Base-by-base conservation (phyloP, 2,888 invertebrate genomes). In the Sinhomidia bicolor region DNA sequence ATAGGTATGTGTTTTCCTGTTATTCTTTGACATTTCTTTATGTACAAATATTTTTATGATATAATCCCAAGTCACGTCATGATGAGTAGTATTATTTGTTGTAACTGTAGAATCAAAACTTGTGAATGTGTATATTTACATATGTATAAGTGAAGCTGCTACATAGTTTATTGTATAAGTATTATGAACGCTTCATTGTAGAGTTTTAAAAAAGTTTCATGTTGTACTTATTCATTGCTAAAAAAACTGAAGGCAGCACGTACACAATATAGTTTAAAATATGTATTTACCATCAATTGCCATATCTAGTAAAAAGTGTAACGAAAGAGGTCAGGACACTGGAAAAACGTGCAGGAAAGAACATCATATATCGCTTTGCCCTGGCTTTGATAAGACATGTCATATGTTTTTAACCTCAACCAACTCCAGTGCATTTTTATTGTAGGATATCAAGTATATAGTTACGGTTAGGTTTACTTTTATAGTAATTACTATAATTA, bases 31-130 rank as follows among this genome's bases (percentile, higher is more conserved):
- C 23, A 26, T 36, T 80, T 80, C 36, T 60, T 62, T 80, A 60
- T 62, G 80, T 80, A 80, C 80, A 80, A 80, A 80, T 26, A 62
- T 60, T 41, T 41, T n/a, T 26, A 17, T 29, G n/a, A 23, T 26
- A 26, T n/a, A 71, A 71, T 1, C 51, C 20, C 14, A 36, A 76
- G 76, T 76, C 76, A 76, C 54, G 26, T 51, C n/a, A 76, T 14
- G 54, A 44, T 76, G 54, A 76, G 54, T 76, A 76, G 76, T 76
- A 76, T 51, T 76, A 76, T 76, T 54, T 76, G 54, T 54, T 54
- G n/a, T 54, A 51, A 51, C 5, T 17, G 17, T 54, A 54, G 44
- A 17, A 23, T 0, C 44, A 41, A 36, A n/a, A n/a, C n/a, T 71
- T 71, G n/a, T 74, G 71, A 74, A 2, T 47, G 26, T 76, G 76